phyloP scores from a whole-genome alignment of 2,113 vertebrate species.

The Cyanoderma ruficeps region DNA sequence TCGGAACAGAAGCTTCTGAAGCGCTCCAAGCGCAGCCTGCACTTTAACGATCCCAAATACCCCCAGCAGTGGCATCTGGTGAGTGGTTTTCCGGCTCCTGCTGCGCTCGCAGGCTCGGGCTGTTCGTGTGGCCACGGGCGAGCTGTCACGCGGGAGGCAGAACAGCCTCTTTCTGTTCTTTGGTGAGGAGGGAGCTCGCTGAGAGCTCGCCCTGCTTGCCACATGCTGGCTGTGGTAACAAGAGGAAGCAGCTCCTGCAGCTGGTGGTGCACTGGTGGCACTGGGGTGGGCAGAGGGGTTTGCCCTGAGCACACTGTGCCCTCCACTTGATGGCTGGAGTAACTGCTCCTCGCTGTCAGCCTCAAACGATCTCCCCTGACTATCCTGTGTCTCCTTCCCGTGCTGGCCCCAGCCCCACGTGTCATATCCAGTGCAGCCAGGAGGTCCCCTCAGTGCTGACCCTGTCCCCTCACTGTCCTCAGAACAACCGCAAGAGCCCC shows the following conservation, averaged over 20 bases:
- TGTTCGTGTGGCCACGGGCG: accelerated
- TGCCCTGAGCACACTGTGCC: accelerated
- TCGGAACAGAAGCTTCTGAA: constrained; percentile 87
- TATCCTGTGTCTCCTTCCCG: not conserved
- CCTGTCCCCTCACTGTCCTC: not conserved
- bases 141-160: accelerated
- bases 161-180: not conserved
- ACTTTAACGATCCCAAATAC: constrained; percentile 93
- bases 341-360: accelerated
- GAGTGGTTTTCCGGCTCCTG: constrained; percentile 38
- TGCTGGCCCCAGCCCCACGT: not conserved
- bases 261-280: not conserved
- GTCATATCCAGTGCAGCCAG: accelerated
- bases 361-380: accelerated
- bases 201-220: not conserved
- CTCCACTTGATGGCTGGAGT: accelerated
- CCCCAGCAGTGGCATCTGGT: constrained; percentile 97
- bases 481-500: constrained; percentile 85
- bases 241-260: not conserved
- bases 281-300: not conserved
- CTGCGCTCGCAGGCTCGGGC: accelerated
- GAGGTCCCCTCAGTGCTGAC: not conserved
- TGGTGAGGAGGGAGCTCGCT: accelerated
- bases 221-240: accelerated
- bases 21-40: constrained; percentile 87